Conservation (phyloP, 2,797 vertebrate genomes). For the Hippocampus kuda region DNA sequence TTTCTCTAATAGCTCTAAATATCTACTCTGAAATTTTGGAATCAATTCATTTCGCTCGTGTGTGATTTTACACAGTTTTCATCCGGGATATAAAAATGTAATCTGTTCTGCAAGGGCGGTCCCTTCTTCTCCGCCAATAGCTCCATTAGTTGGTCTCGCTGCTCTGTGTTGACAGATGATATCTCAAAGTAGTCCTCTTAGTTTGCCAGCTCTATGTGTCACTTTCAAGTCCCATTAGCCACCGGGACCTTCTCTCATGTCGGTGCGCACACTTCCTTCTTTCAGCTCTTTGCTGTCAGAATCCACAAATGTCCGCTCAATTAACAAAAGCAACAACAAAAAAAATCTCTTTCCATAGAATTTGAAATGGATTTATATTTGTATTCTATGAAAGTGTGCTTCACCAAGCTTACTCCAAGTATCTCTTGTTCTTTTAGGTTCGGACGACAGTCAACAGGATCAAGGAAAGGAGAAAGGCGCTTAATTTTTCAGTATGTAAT, state of each 20-base stretch:
- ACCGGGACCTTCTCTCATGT: slow-evolving; percentile 31
- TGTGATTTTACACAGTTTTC: slow-evolving; percentile 44
- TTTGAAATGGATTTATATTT: slow-evolving; percentile 29
- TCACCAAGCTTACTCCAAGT: slow-evolving; percentile 5
- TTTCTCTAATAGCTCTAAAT: neutral
- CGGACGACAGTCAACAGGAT: slow-evolving; percentile 74
- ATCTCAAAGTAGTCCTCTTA: slow-evolving; percentile 67
- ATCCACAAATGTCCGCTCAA: slow-evolving; percentile 12
- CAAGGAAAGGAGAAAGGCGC: slow-evolving; percentile 72
- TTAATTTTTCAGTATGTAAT: slow-evolving; percentile 70
- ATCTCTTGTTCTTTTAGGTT: slow-evolving; percentile 54
- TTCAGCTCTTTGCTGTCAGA: slow-evolving; percentile 7
- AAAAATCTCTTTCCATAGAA: neutral
- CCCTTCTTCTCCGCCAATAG: slow-evolving; percentile 64
- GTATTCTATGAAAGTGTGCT: slow-evolving; percentile 17
- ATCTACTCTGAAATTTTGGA: neutral
- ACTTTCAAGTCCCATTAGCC: slow-evolving; percentile 71
- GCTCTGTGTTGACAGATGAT: slow-evolving; percentile 66
- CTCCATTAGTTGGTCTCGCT: slow-evolving; percentile 64
- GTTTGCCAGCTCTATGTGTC: slow-evolving; percentile 65
- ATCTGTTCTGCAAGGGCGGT: slow-evolving; percentile 71
- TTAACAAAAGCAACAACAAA: neutral
- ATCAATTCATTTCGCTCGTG: slow-evolving; percentile 9
- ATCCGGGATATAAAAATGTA: slow-evolving; percentile 63
- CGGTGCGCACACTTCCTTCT: neutral